Evolutionary conservation across 2,888 invertebrate genomes (phyloP), one percentile per base, ranked within the genome.

Genomic region (Frankliniella fusca): DNA sequence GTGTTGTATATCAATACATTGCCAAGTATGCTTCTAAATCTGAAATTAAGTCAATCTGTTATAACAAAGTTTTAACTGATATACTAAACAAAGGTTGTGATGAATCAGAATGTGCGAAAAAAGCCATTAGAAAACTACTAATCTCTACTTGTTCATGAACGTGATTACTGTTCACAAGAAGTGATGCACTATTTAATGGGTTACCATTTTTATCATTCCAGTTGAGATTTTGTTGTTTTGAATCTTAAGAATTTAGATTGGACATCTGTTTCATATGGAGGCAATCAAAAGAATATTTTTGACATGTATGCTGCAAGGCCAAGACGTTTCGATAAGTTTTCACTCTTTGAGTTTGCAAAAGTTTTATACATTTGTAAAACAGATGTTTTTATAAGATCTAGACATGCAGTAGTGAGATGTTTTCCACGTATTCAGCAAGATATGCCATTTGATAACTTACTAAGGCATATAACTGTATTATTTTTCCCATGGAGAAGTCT

Each of bases 11-110:
- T 9, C 80, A 83, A 12, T 84, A 84, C 82, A 84, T 84, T 81
- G 83, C 84, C 3, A 84, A 84, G 23, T 84, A 84, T 80, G 81
- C 82, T 23, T 61, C 83, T 3, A 84, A 84, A 54, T n/a, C 70
- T 18, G 84, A 84, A 61, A 27, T 28, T 50, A 27, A 79, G 49
- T 83, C 81, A 20, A 23, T 48, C 23, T 3, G n/a, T 2, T 54
- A 54, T 54, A 54, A 18, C 8, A 8, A 54, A 54, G 18, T 54
- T 11, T 18, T 54, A 2, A 7, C 2, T 2, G 18, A 54, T 1
- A 54, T 54, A 54, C 2, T 18, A 11, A 79, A 48, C 8, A 38
- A 3, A 3, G n/a, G 48, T 7, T 27, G 27, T 23, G 7, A 48
- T 28, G 50, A 76, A 2, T 11, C 9, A 3, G 80, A 76, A 8